Conservation (phyloP, 2,113 vertebrate species). For the Lophotis ruficrista region DNA sequence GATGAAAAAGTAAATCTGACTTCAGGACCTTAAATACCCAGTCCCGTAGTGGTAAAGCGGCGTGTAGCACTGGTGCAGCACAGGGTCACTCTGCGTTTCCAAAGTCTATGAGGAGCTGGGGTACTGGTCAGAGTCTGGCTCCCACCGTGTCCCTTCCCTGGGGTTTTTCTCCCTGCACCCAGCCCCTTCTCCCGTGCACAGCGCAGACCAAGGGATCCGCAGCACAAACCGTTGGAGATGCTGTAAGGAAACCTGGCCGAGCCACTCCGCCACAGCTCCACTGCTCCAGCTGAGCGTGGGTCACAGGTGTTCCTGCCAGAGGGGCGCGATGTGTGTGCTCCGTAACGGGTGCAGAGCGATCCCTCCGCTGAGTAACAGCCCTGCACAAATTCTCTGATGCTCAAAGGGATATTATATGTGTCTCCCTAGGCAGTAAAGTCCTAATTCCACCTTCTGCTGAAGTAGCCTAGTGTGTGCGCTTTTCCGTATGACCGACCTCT, state of each 20-base stretch:
- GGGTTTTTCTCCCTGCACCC: background rate
- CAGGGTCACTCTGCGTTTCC: background rate
- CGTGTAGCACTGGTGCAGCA: background rate
- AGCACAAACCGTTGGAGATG: rapidly evolving
- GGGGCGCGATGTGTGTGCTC: background rate
- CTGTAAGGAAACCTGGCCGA: background rate
- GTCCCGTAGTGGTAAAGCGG: rapidly evolving
- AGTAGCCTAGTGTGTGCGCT: background rate
- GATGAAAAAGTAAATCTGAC: background rate
- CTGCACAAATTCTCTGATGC: background rate
- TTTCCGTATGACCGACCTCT: background rate
- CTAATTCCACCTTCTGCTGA: background rate
- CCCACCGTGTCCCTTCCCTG: background rate
- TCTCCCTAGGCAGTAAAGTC: background rate
- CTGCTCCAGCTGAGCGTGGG: background rate
- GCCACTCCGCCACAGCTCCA: background rate
- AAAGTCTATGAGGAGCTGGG: background rate
- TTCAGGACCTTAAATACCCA: background rate
- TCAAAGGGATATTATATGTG: background rate
- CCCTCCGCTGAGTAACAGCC: background rate
- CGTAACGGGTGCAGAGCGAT: background rate
- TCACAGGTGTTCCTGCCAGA: background rate
- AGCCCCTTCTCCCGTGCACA: background rate
- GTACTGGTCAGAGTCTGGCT: rapidly evolving
- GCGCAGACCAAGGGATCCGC: rapidly evolving